Evolutionary conservation across 2,113 vertebrate genomes (phyloP).

Genomic region (Sitta europaea): DNA sequence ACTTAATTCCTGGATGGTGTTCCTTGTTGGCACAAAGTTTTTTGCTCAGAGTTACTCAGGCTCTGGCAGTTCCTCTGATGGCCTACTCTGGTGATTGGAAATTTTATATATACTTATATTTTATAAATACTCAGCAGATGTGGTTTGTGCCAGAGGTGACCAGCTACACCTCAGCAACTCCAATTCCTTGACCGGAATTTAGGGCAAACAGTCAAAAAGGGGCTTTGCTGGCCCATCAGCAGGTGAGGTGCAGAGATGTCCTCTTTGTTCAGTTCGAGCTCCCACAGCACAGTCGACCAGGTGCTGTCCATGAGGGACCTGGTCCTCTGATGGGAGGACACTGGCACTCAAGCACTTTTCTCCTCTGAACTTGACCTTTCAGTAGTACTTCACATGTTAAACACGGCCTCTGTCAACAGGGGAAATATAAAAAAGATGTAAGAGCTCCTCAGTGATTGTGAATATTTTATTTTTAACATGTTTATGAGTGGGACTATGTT

Average conservation of each 20-base stretch:
- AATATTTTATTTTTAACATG: background rate
- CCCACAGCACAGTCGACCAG: accelerated
- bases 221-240: background rate
- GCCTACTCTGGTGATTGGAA: background rate
- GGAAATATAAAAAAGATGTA: background rate
- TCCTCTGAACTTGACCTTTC: background rate
- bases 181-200: background rate
- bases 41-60: background rate
- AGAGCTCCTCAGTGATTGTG: background rate
- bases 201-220: background rate
- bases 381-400: background rate
- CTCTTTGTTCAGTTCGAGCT: background rate
- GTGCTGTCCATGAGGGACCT: accelerated
- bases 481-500: background rate
- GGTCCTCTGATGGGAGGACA: background rate
- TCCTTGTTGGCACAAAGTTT: background rate
- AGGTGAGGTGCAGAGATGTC: background rate
- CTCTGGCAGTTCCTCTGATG: background rate
- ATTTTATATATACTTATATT: background rate
- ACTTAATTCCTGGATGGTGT: background rate
- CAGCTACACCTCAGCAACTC: background rate
- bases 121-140: background rate
- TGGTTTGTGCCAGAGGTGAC: background rate
- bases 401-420: background rate
- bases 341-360: background rate